Base-by-base conservation (phyloP, 2,888 invertebrate species). In the Iselma pallidipennis region DNA sequence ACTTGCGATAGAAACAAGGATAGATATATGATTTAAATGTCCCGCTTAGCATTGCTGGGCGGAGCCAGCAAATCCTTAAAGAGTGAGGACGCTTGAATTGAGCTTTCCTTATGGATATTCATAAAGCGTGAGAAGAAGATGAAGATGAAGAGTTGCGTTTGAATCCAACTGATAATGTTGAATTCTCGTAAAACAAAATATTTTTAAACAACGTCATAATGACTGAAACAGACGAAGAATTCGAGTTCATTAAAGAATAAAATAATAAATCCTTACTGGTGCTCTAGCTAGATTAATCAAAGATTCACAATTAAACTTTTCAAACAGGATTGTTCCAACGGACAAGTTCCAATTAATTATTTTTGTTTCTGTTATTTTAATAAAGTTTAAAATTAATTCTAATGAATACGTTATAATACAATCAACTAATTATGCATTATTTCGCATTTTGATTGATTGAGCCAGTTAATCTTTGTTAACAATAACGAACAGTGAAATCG, bases 101-200 rank as follows among this genome's bases (percentile, higher is more conserved):
- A n/a, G n/a, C n/a, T n/a, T n/a, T n/a, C n/a, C n/a, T n/a, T n/a
- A n/a, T n/a, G n/a, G n/a, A n/a, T n/a, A n/a, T n/a, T n/a, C n/a
- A n/a, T n/a, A n/a, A n/a, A n/a, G n/a, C n/a, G n/a, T n/a, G n/a
- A n/a, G n/a, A n/a, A n/a, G n/a, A n/a, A n/a, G n/a, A n/a, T n/a
- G n/a, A n/a, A n/a, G n/a, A n/a, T n/a, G n/a, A n/a, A n/a, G n/a
- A n/a, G n/a, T n/a, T n/a, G n/a, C n/a, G n/a, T n/a, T n/a, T n/a
- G n/a, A n/a, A n/a, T n/a, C n/a, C n/a, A n/a, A n/a, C n/a, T n/a
- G n/a, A n/a, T n/a, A n/a, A n/a, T n/a, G n/a, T n/a, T n/a, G n/a
- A n/a, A n/a, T n/a, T n/a, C n/a, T n/a, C n/a, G 61, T 57, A 55
- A 58, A 62, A 62, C 50, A 54, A 51, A 50, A 48, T 59, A 56